phyloP scores from a whole-genome alignment of 2,797 vertebrate genomes.

The Anomalospiza imberbis region DNA sequence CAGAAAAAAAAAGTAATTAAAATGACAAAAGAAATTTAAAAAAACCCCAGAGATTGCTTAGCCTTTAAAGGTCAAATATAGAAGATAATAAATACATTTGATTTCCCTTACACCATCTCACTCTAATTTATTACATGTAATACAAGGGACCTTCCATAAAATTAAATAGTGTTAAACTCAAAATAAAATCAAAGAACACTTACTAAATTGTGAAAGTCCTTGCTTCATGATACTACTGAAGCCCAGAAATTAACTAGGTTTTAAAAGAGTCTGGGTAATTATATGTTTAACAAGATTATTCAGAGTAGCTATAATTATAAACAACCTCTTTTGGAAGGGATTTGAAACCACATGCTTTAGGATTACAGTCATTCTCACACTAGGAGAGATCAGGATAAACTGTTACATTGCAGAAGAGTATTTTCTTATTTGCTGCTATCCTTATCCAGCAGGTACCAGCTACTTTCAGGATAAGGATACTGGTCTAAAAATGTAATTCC shows the following conservation, averaged over 20 bases:
- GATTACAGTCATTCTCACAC: not conserved
- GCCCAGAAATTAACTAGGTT: constrained; percentile 48
- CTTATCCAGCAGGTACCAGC: not conserved
- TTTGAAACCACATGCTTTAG: constrained; percentile 32
- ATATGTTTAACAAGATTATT: constrained; percentile 47
- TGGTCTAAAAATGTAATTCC: not conserved
- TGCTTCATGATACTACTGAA: not conserved
- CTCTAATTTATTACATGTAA: not conserved
- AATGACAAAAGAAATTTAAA: not conserved
- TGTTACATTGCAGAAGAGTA: not conserved
- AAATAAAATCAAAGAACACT: constrained; percentile 35
- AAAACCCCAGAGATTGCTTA: not conserved
- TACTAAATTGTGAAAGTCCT: constrained; percentile 34
- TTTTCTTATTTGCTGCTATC: not conserved
- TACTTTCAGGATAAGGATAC: not conserved
- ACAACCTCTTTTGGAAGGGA: constrained; percentile 27
- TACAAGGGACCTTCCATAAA: constrained; percentile 35
- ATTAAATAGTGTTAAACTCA: constrained; percentile 30
- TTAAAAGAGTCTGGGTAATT: constrained; percentile 44
- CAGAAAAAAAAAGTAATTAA: not conserved
- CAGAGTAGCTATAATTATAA: constrained; percentile 36
- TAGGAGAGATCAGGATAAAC: not conserved
- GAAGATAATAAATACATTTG: not conserved
- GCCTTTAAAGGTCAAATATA: not conserved
- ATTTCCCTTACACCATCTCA: not conserved